phyloP scores from a whole-genome alignment of 92 coral and sea anemone species.

The Epizoanthus illoricatus region DNA sequence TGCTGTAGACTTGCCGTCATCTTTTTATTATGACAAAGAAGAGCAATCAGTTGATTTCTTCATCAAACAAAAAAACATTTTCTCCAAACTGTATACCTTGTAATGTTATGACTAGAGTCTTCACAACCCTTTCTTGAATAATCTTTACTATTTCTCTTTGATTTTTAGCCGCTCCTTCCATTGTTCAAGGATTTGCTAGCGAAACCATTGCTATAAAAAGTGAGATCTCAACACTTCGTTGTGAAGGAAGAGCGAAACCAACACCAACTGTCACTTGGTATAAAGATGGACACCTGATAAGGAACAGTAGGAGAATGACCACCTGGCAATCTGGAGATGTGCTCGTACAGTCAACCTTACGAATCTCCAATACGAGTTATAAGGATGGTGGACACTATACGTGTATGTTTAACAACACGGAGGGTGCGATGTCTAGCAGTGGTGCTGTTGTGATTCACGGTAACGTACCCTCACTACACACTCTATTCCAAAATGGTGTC shows the following conservation, averaged over 20 bases:
- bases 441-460: conserved; percentile 10
- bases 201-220: neutral
- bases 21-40: no score
- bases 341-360: neutral
- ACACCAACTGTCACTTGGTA: conserved; percentile 11
- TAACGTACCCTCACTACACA: neutral
- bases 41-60: no score
- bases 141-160: no score
- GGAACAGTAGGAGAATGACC: neutral
- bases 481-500: no score
- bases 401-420: conserved; percentile 12
- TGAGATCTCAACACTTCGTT: neutral
- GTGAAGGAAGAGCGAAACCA: conserved; percentile 26
- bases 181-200: neutral
- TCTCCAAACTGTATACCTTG: no score
- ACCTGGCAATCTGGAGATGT: neutral
- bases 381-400: conserved; percentile 20
- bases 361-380: neutral
- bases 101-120: no score
- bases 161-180: neutral
- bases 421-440: neutral
- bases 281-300: neutral
- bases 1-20: no score
- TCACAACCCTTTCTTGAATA: no score
- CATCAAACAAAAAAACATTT: no score